These are phyloP conservation scores for Mionectes macconnelli DNA, from an alignment of 2,113 vertebrate genomes.

Conservation along the genomic window DNA sequence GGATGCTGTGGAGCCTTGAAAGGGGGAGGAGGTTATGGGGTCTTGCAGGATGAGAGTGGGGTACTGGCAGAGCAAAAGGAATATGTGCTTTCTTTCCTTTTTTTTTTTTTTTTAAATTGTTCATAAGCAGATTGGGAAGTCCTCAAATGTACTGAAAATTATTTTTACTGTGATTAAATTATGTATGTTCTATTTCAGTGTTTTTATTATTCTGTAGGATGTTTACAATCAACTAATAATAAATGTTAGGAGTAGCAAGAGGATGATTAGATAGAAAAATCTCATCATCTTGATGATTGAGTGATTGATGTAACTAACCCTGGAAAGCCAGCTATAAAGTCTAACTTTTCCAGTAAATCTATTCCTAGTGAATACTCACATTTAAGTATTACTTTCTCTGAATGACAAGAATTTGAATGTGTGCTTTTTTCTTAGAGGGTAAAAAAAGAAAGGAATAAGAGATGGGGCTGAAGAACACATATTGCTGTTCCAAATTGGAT, in stretches of 20 bases:
- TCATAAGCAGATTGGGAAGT: not conserved
- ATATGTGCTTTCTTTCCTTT: not conserved
- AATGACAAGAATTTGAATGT: not conserved
- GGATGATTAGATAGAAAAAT: not conserved
- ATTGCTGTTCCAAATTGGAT: not conserved
- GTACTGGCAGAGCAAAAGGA: not conserved
- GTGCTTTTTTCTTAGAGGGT: not conserved
- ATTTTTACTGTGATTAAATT: not conserved
- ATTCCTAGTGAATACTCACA: not conserved
- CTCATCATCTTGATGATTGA: not conserved
- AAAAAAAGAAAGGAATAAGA: not conserved
- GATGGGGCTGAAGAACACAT: not conserved
- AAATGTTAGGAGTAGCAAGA: conserved; percentile 28
- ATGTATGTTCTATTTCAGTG: not conserved
- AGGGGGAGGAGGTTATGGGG: not conserved
- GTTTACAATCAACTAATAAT: conserved; percentile 25
- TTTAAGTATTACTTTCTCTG: not conserved
- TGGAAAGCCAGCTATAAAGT: not conserved
- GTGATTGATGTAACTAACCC: not conserved
- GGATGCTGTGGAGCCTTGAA: not conserved
- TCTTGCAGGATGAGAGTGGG: not conserved
- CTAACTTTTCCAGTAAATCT: not conserved
- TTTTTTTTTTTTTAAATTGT: not conserved
- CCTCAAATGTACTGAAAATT: not conserved
- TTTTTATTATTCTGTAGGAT: conserved; percentile 30